Evolutionary conservation across 2,888 invertebrate species (phyloP).

Genomic region (Acleris holmiana): DNA sequence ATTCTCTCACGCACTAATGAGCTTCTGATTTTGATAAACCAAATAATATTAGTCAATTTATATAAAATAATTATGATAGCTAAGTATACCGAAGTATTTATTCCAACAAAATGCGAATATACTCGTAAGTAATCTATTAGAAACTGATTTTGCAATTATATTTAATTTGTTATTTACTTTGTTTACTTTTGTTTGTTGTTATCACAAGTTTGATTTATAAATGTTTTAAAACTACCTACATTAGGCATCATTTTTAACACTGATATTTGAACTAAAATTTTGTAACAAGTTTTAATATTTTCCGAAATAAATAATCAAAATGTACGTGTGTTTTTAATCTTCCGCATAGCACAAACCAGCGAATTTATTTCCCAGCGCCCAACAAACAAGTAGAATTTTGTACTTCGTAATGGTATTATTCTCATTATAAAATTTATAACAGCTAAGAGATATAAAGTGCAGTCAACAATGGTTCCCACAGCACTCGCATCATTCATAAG

Average conservation of each 20-base stretch:
- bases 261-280: slow-evolving; percentile 38
- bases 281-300: slow-evolving; percentile 48
- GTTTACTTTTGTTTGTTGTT: slow-evolving; percentile 46
- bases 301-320: slow-evolving; percentile 39
- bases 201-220: slow-evolving; percentile 45
- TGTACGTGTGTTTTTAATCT: slow-evolving; percentile 48
- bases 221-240: slow-evolving; percentile 30
- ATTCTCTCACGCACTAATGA: slow-evolving; percentile 61
- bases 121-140: neutral
- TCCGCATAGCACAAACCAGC: neutral
- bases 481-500: too few species aligned
- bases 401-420: too few species aligned
- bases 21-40: slow-evolving; percentile 57
- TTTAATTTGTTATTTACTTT: slow-evolving; percentile 19
- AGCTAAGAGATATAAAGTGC: too few species aligned
- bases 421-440: too few species aligned
- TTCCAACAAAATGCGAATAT: slow-evolving; percentile 19
- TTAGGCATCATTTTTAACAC: slow-evolving; percentile 38
- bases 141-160: neutral
- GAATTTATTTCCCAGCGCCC: too few species aligned
- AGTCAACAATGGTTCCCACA: too few species aligned
- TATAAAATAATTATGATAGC: slow-evolving; percentile 42
- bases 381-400: too few species aligned
- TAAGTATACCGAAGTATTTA: slow-evolving; percentile 26
- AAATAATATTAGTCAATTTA: slow-evolving; percentile 56